Percentiles rank a stretch among this genome's conserved stretches.
Evolutionary conservation across 35 echinoderm and acorn worm species (phyloP).

Genomic region (Apostichopus japonicus): DNA sequence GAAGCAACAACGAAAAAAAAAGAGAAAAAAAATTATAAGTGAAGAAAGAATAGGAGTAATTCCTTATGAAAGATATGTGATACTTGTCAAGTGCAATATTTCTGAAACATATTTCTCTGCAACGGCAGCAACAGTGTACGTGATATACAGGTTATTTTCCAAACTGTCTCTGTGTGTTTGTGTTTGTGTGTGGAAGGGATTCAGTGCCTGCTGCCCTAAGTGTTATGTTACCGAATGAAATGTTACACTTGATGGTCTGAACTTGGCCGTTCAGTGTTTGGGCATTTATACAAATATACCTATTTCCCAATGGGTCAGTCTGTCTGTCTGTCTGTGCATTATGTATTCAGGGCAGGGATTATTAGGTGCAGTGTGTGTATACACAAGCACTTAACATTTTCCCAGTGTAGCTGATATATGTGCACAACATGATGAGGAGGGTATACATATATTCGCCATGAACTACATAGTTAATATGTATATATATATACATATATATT

Average conservation of each 20-base stretch:
- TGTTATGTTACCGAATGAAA: slow-evolving; percentile 33
- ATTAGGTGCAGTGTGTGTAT: slow-evolving; percentile 45
- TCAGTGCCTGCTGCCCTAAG: background rate
- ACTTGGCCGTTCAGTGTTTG: slow-evolving; percentile 54
- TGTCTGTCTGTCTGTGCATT: slow-evolving; percentile 58
- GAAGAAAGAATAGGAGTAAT: too few relatives aligned
- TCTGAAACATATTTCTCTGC: too few relatives aligned
- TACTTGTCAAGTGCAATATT: too few relatives aligned
- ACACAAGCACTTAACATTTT: slow-evolving; percentile 50
- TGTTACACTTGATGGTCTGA: slow-evolving; percentile 48
- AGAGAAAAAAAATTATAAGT: too few relatives aligned
- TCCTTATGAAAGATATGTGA: too few relatives aligned
- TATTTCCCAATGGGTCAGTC: slow-evolving; percentile 62
- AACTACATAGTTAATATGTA: background rate
- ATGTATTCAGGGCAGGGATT: slow-evolving; percentile 55
- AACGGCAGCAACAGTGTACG: too few relatives aligned
- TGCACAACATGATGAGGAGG: background rate
- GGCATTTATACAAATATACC: slow-evolving; percentile 58
- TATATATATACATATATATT: slow-evolving; percentile 28
- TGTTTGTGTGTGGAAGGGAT: background rate
- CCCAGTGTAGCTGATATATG: slow-evolving; percentile 22
- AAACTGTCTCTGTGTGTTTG: too few relatives aligned
- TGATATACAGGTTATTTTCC: too few relatives aligned
- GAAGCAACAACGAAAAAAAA: too few relatives aligned
- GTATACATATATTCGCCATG: background rate